A percentile compares a stretch with the other conserved stretches of the same genome.
These are phyloP conservation scores for Epinotia nisella DNA, from an alignment of 2,888 invertebrate species.

Conservation along the genomic window DNA sequence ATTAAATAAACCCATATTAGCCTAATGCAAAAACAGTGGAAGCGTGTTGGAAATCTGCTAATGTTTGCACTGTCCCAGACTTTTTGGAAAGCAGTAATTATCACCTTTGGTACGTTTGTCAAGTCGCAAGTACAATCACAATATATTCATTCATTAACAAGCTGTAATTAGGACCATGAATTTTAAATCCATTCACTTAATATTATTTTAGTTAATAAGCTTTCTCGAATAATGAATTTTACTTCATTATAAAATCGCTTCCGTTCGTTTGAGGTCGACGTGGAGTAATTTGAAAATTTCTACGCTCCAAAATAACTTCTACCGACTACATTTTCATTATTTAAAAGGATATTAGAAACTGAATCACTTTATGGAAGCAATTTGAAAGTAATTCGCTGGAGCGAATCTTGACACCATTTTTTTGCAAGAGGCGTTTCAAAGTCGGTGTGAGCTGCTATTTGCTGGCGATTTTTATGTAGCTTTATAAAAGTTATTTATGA, in stretches of 20 bases:
- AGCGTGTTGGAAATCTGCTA: too few relatives aligned
- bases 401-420: slow-evolving; percentile 37
- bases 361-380: slow-evolving; percentile 41
- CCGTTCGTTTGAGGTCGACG: slow-evolving; percentile 10
- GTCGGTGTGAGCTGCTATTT: slow-evolving; percentile 10
- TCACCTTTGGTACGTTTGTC: too few relatives aligned
- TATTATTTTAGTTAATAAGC: slow-evolving; percentile 1
- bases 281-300: slow-evolving; percentile 30
- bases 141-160: background rate
- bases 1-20: too few relatives aligned
- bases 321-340: slow-evolving; percentile 34
- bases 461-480: background rate
- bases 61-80: too few relatives aligned
- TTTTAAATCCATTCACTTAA: background rate
- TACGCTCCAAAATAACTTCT: slow-evolving; percentile 29
- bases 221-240: slow-evolving; percentile 19
- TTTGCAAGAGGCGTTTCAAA: slow-evolving; percentile 12
- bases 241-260: slow-evolving; percentile 25
- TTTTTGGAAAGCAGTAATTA: too few relatives aligned
- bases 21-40: too few relatives aligned
- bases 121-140: background rate
- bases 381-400: slow-evolving; percentile 39
- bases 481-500: background rate
- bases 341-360: slow-evolving; percentile 40
- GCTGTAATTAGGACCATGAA: background rate